These are phyloP conservation scores for Phortica okadai DNA, from an alignment of 2,888 invertebrate genomes.

Conservation along the genomic window DNA sequence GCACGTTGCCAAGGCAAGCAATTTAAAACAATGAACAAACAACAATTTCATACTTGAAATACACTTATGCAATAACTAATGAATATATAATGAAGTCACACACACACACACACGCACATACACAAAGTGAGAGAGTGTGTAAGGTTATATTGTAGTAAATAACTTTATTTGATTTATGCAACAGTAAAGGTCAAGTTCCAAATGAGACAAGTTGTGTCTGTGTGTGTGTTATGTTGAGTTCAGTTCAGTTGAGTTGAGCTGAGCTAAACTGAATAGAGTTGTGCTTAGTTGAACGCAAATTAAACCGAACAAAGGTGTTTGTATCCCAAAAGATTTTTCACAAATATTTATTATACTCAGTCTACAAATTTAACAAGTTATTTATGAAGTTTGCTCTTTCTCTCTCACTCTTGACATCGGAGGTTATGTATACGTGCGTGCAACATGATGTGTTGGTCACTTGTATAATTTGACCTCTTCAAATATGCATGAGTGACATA, in stretches of 20 bases:
- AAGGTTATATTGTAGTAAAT: background rate
- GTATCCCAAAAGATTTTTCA: constrained; percentile 11
- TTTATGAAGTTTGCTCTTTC: constrained; percentile 40
- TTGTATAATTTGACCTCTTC: background rate
- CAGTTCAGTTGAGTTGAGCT: background rate
- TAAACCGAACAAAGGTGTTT: too few species aligned
- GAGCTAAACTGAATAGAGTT: background rate
- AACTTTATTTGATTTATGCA: constrained; percentile 13
- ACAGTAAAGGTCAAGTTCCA: constrained; percentile 8
- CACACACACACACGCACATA: background rate
- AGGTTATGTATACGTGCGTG: background rate
- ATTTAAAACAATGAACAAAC: constrained; percentile 7
- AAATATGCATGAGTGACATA: constrained; percentile 28
- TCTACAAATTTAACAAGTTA: constrained; percentile 40
- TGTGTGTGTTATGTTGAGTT: too few species aligned
- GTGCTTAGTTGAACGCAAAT: too few species aligned
- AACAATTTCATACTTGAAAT: background rate
- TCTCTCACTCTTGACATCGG: background rate
- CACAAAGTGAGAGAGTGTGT: background rate
- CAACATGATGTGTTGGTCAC: too few species aligned
- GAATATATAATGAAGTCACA: constrained; percentile 4
- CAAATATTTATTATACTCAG: constrained; percentile 4
- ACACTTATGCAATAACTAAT: background rate
- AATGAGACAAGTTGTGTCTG: too few species aligned
- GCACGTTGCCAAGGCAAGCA: background rate